Evolutionary conservation across 2,888 invertebrate genomes (phyloP).

Genomic region (Microchrysa polita): DNA sequence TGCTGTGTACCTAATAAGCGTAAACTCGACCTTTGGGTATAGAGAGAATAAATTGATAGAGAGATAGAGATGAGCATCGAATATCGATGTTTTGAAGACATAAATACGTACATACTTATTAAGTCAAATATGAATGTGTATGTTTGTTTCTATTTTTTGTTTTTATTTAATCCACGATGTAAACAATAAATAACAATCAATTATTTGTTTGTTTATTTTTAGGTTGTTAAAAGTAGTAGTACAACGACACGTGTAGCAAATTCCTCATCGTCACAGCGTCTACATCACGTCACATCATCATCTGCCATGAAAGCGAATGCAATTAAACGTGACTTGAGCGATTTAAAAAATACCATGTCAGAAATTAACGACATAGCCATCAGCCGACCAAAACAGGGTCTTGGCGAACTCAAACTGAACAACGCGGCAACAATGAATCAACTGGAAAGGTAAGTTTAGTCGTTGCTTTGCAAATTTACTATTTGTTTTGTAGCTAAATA

Average conservation of each 20-base stretch:
- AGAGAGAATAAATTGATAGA: too few relatives aligned
- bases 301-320: slow-evolving; percentile 85
- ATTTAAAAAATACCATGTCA: slow-evolving; percentile 79
- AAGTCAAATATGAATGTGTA: too few relatives aligned
- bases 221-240: slow-evolving; percentile 65
- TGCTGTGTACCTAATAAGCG: too few relatives aligned
- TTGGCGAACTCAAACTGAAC: slow-evolving; percentile 51
- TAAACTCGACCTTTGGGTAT: too few relatives aligned
- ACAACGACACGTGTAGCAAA: slow-evolving; percentile 63
- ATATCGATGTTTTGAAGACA: too few relatives aligned
- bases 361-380: slow-evolving; percentile 81
- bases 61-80: too few relatives aligned
- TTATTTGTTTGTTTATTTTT: slow-evolving; percentile 39
- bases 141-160: too few relatives aligned
- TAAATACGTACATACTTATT: too few relatives aligned
- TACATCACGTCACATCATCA: slow-evolving; percentile 66
- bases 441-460: slow-evolving; percentile 49
- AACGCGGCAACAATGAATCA: slow-evolving; percentile 51
- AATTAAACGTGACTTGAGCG: slow-evolving; percentile 78
- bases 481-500: too few relatives aligned
- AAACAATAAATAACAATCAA: neutral
- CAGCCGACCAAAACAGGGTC: slow-evolving; percentile 54
- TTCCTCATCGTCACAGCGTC: slow-evolving; percentile 65
- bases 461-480: too few relatives aligned
- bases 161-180: neutral